Evolutionary conservation across 2,888 invertebrate genomes (phyloP).

Genomic region (Yponomeuta cagnagella): DNA sequence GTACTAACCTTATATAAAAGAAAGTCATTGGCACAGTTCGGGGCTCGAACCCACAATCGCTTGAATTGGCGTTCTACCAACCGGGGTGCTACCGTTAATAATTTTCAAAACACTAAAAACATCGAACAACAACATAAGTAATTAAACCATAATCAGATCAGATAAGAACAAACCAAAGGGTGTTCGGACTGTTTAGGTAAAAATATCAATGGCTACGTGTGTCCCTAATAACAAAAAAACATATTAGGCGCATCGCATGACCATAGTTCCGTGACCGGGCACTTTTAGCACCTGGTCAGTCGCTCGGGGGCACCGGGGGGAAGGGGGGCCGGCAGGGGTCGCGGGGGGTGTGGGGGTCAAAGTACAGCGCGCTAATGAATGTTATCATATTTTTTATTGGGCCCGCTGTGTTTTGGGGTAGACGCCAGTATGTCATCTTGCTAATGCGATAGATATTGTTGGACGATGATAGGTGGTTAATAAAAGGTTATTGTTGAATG

Average conservation of each 20-base stretch:
- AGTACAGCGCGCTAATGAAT: constrained; percentile 66
- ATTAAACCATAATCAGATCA: not conserved
- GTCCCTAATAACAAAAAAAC: constrained; percentile 71
- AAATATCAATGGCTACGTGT: constrained; percentile 53
- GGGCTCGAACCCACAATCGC: too few species aligned
- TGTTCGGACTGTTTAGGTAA: not conserved
- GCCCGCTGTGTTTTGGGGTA: constrained; percentile 59
- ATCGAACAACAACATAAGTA: not conserved
- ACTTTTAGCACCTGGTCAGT: constrained; percentile 70
- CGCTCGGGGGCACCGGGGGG: constrained; percentile 32
- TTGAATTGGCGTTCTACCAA: too few species aligned
- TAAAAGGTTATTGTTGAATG: not conserved
- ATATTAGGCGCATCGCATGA: constrained; percentile 74
- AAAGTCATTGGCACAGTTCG: too few species aligned
- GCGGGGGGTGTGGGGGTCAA: constrained; percentile 48
- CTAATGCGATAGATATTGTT: constrained; percentile 12
- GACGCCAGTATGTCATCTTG: constrained; percentile 57
- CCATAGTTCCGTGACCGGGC: constrained; percentile 71
- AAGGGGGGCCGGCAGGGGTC: constrained; percentile 28
- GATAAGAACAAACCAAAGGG: not conserved
- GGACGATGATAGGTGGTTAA: not conserved
- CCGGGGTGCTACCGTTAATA: too few species aligned
- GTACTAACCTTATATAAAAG: too few species aligned
- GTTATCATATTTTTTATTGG: constrained; percentile 69
- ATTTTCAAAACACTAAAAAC: not conserved